These are phyloP conservation scores for Meriones psammophilus DNA, from an alignment of 2,797 vertebrate genomes.

Conservation along the genomic window DNA sequence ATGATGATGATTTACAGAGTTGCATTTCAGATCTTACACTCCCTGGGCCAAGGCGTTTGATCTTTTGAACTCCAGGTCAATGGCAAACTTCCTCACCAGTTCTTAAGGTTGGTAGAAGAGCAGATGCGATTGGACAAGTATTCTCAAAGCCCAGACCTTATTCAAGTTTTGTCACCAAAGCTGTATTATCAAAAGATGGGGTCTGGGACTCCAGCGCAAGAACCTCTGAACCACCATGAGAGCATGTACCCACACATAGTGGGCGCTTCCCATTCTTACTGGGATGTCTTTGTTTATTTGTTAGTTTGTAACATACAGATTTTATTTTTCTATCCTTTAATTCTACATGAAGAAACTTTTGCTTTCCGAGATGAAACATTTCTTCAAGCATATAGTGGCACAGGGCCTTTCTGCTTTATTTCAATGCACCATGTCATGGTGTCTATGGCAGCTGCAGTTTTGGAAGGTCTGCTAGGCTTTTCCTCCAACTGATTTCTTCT, in stretches of 20 bases:
- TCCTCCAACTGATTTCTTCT: not conserved
- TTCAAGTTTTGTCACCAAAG: not conserved
- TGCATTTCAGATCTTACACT: not conserved
- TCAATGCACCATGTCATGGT: not conserved
- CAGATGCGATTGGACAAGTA: not conserved
- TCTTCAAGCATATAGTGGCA: not conserved
- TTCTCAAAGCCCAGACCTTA: not conserved
- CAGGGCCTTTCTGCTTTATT: not conserved
- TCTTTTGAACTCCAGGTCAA: constrained; percentile 6
- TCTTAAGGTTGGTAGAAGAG: not conserved
- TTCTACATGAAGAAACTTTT: not conserved
- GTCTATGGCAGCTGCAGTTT: not conserved
- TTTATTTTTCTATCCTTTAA: constrained; percentile 43
- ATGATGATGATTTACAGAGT: not conserved
- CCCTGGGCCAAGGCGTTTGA: not conserved
- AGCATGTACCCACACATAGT: not conserved
- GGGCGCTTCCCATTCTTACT: not conserved
- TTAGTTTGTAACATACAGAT: not conserved
- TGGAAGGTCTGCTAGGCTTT: not conserved
- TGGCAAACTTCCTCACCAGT: not conserved
- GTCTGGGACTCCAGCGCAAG: not conserved
- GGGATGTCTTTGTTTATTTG: not conserved
- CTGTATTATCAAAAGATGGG: not conserved
- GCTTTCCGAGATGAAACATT: not conserved
- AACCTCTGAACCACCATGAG: not conserved